phyloP scores from a whole-genome alignment of 2,888 invertebrate genomes.

The Sinodicranocentrus sp. region DNA sequence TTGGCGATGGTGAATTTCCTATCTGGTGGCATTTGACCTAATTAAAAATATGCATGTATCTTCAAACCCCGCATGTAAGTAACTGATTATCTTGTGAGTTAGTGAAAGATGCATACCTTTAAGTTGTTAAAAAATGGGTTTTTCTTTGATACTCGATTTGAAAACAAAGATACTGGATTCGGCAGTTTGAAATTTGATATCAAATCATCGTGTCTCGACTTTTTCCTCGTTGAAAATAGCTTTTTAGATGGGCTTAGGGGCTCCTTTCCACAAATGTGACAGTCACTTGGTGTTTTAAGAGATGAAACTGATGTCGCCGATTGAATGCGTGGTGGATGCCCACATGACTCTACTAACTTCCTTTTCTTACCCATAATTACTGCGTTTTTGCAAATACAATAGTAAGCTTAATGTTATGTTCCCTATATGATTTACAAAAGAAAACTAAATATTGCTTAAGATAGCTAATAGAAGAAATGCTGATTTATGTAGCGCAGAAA shows the following conservation, averaged over 20 bases:
- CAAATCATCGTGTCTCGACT: conserved; percentile 41
- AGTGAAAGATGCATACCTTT: conserved; percentile 80
- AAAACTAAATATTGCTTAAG: too few species aligned
- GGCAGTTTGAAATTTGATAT: conserved; percentile 41
- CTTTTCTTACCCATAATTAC: conserved; percentile 91
- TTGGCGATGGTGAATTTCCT: conserved; percentile 57
- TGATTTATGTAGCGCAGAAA: too few species aligned
- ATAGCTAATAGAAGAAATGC: too few species aligned
- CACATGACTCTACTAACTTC: conserved; percentile 94
- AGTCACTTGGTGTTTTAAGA: conserved; percentile 81
- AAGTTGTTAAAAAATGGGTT: conserved; percentile 79
- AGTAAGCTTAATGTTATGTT: too few species aligned
- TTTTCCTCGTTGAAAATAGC: conserved; percentile 67
- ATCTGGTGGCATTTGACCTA: conserved; percentile 65
- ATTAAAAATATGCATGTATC: conserved; percentile 8
- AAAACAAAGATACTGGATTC: conserved; percentile 62
- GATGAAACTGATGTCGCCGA: conserved; percentile 85
- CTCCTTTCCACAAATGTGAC: conserved; percentile 86
- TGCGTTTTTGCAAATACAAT: background rate
- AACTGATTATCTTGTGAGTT: background rate
- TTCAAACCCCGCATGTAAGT: conserved; percentile 78
- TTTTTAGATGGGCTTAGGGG: conserved; percentile 70
- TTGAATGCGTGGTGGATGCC: conserved; percentile 96
- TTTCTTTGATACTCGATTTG: conserved; percentile 76
- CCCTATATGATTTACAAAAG: too few species aligned